Evolutionary conservation across 1,140 invertebrate genomes (phyloP), one percentile per base, ranked within the genome.

Genomic region (Carposina sasakii): DNA sequence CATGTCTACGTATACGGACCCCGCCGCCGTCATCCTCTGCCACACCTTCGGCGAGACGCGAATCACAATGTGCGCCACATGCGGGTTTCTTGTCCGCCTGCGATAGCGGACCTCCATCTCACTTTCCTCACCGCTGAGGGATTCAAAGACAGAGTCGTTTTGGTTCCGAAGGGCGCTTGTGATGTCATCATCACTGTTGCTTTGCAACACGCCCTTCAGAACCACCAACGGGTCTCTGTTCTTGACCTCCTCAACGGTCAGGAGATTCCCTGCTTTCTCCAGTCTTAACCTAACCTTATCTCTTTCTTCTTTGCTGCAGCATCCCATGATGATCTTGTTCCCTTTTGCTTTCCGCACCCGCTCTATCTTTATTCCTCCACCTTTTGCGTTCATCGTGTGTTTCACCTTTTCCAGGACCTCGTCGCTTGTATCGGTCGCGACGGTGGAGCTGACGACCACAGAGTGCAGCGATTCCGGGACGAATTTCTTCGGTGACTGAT

Each of bases 221-320:
- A 57, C n/a, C 5, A 64, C 0, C 1, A 57, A 39, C 3, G 60
- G 45, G 34, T 54, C 40, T 42, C 26, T 51, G 13, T 55, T 60
- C 31, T 49, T 55, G 0, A 45, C 24, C 3, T 52, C 46, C 37
- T 54, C 57, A 5, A 52, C 48, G 0, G 9, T 19, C 8, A 60
- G 45, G 15, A 28, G 2, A 1, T n/a, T 26, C 3, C 36, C 46
- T 3, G 8, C 45, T 10, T 45, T 36, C 10, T 24, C 10, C 2
- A 57, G 1, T 13, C 24, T 37, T 1, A 45, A 33, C 21, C 37
- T 57, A 1, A 45, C 20, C 13, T 57, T 52, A 16, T 24, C 3
- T 21, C 44, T 39, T 26, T 57, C 54, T 5, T 48, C 40, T 8
- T 13, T 30, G 1, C 40, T 48, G 12, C 22, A n/a, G 3, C 17